A percentile compares a stretch with the other conserved stretches of the same genome.
phyloP scores from a whole-genome alignment of 2,888 invertebrate species.

The Rhagium mordax region DNA sequence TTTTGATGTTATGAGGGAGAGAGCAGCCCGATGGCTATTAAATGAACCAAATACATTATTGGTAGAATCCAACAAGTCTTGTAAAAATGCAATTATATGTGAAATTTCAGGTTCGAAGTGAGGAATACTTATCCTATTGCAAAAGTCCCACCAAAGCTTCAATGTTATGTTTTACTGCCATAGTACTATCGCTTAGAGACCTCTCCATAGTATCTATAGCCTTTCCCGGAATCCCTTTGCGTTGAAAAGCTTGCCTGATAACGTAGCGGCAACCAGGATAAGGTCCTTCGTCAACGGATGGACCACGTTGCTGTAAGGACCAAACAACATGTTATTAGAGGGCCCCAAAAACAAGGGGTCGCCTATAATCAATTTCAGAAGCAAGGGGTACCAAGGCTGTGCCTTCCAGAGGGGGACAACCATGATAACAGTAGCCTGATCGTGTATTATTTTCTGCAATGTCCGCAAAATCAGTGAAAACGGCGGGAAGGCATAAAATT shows the following conservation, averaged over 20 bases:
- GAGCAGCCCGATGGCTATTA: neutral
- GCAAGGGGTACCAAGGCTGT: neutral
- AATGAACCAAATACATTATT: neutral
- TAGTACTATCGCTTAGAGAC: neutral
- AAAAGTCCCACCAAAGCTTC: neutral
- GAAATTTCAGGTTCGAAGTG: neutral
- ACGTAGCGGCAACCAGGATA: neutral
- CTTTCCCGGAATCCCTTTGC: neutral
- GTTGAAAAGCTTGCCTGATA: neutral
- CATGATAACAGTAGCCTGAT: neutral
- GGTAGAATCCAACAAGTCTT: neutral
- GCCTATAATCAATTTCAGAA: neutral
- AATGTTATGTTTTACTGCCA: neutral
- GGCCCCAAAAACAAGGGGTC: neutral
- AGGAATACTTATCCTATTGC: neutral
- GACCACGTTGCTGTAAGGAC: neutral
- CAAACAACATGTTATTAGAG: neutral
- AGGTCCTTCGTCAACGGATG: neutral
- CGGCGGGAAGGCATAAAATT: neutral
- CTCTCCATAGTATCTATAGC: neutral
- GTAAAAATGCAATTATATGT: neutral
- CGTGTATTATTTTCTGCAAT: too few species aligned
- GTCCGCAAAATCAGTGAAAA: neutral
- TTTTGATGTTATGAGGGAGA: neutral
- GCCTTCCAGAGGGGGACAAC: neutral